Base-by-base conservation (phyloP, 2,113 vertebrate species). In the Nannospalax galili region DNA sequence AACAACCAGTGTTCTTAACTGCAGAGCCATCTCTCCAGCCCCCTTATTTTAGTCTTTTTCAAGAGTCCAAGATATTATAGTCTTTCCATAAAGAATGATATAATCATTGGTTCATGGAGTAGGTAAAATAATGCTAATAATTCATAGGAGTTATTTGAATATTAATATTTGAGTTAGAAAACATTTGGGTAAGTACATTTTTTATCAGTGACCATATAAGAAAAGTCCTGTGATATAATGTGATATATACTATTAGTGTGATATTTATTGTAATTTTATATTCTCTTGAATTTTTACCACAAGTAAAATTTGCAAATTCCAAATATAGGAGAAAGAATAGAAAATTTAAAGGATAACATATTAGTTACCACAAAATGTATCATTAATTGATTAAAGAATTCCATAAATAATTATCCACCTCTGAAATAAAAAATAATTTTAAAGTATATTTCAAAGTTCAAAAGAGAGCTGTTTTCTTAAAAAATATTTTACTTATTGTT, bases 131-230 rank as follows among this genome's bases (percentile, higher is more conserved):
- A 97, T 78, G 60, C 35, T 95, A 96, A 81, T 48, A 28, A 94
- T 91, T 95, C 93, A 85, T 24, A 70, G 90, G 81, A 95, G 58
- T 70, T 92, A 80, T 78, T 97, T 97, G 88, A 95, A 86, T 9
- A 92, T 64, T 74, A 11, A 93, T 84, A 92, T 94, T 90, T 95
- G 52, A 93, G n/a, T 80, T 92, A 37, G 69, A 88, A 94, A 92
- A 78, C 7, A 95, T 74, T 95, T 81, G 17, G 0, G 16, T 75
- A 97, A 87, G 5, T 48, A 19, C 26, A 48, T 81, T 96, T 78
- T 24, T 84, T 92, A 7, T 64, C 58, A 91, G 84, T 86, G 75
- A 93, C 87, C 75, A 94, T n/a, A 14, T 67, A 92, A 92, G 45
- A 11, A 69, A 79, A 75, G 6, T 52, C 60, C 88, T 93, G 28